Conservation (phyloP, 2,113 vertebrate species). For the Ivindomyrus marchei region DNA sequence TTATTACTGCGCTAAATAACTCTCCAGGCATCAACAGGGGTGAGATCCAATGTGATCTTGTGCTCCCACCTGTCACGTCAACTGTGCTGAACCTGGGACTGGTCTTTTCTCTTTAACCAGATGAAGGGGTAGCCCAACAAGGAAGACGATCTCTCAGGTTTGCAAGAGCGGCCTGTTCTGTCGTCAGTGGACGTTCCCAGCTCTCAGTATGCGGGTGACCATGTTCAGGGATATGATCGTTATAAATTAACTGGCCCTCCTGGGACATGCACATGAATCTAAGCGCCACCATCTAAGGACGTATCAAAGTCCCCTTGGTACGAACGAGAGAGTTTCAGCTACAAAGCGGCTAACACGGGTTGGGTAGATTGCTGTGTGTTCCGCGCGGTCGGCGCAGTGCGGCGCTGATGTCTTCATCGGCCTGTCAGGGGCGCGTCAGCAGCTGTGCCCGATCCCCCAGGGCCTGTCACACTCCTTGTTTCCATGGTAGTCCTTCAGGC, state of each 20-base stretch:
- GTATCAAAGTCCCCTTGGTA: constrained; percentile 53
- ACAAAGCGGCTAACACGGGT: constrained; percentile 63
- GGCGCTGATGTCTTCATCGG: constrained; percentile 76
- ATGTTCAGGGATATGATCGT: background rate
- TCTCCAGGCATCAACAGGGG: constrained; percentile 20
- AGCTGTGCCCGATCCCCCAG: constrained; percentile 66
- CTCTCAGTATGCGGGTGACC: background rate
- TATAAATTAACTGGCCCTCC: background rate
- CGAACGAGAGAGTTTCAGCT: constrained; percentile 52
- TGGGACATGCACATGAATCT: background rate
- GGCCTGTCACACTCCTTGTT: constrained; percentile 74
- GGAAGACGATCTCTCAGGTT: background rate
- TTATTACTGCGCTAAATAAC: background rate
- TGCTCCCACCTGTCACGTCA: constrained; percentile 47
- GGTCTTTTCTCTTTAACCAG: background rate
- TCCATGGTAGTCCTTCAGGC: constrained; percentile 78
- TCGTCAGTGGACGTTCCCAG: background rate
- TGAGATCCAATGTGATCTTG: constrained; percentile 29
- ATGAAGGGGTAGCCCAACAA: background rate
- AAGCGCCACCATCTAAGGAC: background rate
- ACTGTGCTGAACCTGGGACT: constrained; percentile 28
- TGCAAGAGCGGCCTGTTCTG: background rate
- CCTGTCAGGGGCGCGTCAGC: constrained; percentile 69
- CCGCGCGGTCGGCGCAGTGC: constrained; percentile 49
- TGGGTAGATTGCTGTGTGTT: constrained; percentile 39